Evolutionary conservation across 2,888 invertebrate genomes (phyloP), one percentile per base, ranked within the genome.

Genomic region (Eurois occulta): DNA sequence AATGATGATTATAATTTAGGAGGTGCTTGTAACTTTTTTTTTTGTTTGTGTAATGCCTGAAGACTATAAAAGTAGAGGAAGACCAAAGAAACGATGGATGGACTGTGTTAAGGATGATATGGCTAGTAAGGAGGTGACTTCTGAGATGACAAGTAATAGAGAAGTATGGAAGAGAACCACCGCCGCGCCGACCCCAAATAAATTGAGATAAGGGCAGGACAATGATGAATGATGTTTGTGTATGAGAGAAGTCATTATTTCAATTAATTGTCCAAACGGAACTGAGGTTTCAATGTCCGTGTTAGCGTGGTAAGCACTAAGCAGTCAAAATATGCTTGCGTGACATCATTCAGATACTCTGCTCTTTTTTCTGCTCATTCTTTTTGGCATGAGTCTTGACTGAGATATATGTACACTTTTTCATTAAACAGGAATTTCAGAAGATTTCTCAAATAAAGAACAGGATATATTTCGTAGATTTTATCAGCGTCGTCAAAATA

Each of bases 1-100:
- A 75, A 73, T 73, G 52, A 64, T 75, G 67, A 48, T 81, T 55
- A 69, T 65, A 48, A 72, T 80, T 46, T 21, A 24, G 38, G 48
- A n/a, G 13, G 10, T 24, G 11, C 2, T 65, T 7, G 8, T 43
- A 35, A 7, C 3, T n/a, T 41, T 10, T 10, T 21, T 62, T 35
- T 10, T 62, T 24, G 16, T 28, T 35, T 24, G 21, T 21, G n/a
- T n/a, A 52, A 60, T 32, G 11, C 41, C 41, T 41, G 41, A 1
- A 2, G 41, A 6, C 10, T 41, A 41, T 41, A 41, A 41, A 10
- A 41, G 41, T 41, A 41, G 10, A 10, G 41, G 41, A 41, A 41
- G 8, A 41, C 10, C 41, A 41, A 41, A 41, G 1, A 41, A 10
- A 41, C 41, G 38, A 38, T 38, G 38, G 38, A 38, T 38, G 38